A percentile compares a stretch with the other conserved stretches of the same genome.
These are phyloP conservation scores for Auanema freiburgensis DNA, from an alignment of 2,888 invertebrate species.

Conservation along the genomic window DNA sequence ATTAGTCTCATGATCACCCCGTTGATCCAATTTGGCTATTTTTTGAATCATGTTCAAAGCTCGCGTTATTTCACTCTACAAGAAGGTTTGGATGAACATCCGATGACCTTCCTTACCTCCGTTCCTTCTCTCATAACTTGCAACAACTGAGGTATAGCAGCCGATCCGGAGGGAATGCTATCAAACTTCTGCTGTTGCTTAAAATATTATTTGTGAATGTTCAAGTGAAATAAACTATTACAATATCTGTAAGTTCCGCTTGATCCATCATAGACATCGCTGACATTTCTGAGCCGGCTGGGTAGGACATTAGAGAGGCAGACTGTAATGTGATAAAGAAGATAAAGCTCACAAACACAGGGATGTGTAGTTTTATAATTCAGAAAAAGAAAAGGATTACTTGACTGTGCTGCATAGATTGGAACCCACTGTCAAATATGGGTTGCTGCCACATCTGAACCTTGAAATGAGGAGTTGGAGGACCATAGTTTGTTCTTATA, in stretches of 20 bases:
- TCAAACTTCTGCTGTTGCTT: conserved; percentile 45
- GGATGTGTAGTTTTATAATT: neutral
- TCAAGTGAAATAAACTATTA: conserved; percentile 1
- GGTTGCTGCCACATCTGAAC: conserved; percentile 45
- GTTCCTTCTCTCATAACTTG: conserved; percentile 54
- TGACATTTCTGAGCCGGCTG: conserved; percentile 43
- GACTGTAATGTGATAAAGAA: conserved; percentile 28
- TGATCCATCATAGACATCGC: conserved; percentile 43
- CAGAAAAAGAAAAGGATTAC: conserved; percentile 19
- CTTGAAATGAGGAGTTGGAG: conserved; percentile 18
- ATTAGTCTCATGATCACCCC: conserved; percentile 27
- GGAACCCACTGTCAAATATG: conserved; percentile 57
- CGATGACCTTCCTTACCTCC: conserved; percentile 18
- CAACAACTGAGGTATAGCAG: conserved; percentile 52
- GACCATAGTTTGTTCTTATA: no score
- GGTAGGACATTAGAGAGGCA: conserved; percentile 45
- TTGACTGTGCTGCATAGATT: conserved; percentile 57
- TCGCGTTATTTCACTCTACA: neutral
- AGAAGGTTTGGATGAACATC: neutral
- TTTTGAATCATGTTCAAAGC: conserved; percentile 52
- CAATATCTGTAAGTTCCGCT: conserved; percentile 35
- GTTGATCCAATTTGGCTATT: conserved; percentile 53
- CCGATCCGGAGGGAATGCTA: conserved; percentile 22
- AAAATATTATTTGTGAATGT: neutral
- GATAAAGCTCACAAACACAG: neutral